Conservation (phyloP, 2,113 vertebrate species). For the Chamaetylas fuelleborni region DNA sequence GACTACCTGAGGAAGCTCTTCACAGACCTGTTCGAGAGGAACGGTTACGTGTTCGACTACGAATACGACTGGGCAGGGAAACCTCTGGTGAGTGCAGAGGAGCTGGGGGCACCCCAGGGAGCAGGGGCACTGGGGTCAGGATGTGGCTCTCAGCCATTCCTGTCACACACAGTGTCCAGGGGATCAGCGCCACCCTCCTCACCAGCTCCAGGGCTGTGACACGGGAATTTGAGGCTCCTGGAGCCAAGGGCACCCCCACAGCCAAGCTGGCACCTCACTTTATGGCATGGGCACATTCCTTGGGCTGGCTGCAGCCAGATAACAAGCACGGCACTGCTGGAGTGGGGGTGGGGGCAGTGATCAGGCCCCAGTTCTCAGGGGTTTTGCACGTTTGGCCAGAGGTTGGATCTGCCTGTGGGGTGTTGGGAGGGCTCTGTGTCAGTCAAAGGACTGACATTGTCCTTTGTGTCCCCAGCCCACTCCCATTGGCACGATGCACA, state of each 20-base stretch:
- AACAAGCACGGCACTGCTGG: neutral
- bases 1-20: slow-evolving; percentile 96
- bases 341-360: rapidly evolving
- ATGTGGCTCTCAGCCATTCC: rapidly evolving
- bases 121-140: neutral
- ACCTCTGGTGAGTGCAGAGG: slow-evolving; percentile 80
- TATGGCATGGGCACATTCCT: neutral
- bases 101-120: neutral
- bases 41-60: slow-evolving; percentile 92
- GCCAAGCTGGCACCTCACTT: neutral
- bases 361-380: rapidly evolving
- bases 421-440: neutral
- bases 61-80: slow-evolving; percentile 99
- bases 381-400: neutral
- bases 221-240: neutral
- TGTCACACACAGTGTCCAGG: rapidly evolving
- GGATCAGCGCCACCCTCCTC: neutral
- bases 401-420: rapidly evolving
- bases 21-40: slow-evolving; percentile 92
- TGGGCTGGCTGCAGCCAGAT: neutral
- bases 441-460: neutral
- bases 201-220: neutral
- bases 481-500: slow-evolving; percentile 92
- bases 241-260: neutral
- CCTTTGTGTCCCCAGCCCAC: slow-evolving; percentile 79